Base-by-base conservation (phyloP, 1,140 invertebrate genomes). In the Gonioctena quinquepunctata region DNA sequence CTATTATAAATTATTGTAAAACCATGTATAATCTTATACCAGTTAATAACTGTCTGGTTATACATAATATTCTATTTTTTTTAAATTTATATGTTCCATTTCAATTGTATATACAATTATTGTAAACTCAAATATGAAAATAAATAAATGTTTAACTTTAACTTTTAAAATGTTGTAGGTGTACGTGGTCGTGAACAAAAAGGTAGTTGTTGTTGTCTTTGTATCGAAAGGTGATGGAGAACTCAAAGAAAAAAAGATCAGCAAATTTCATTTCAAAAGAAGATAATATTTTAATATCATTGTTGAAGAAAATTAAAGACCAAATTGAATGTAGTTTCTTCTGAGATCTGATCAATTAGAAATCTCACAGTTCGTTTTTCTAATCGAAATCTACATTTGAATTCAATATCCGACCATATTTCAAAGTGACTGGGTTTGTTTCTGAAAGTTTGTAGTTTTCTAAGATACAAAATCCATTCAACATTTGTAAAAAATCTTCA, bases 231-330 rank as follows among this genome's bases (percentile, higher is more conserved):
- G n/a, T n/a, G n/a, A n/a, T n/a, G n/a, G n/a, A n/a, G n/a, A n/a
- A n/a, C n/a, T n/a, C n/a, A n/a, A n/a, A n/a, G n/a, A 50, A 49
- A 54, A 50, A 50, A 3, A 13, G 64, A 23, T 56, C 64, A 7
- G 25, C 22, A n/a, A 67, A 67, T 48, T 67, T 67, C 23, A 23
- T 22, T 57, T 57, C 19, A 22, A 42, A 67, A 59, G 68, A 69
- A 33, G 68, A 69, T 33, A 7, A 26, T 16, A 22, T 69, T 23
- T 28, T 69, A 16, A 16, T 69, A 27, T 49, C 22, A 3, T 49
- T 52, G 52, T 22, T 69, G n/a, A 5, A 28, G 27, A 69, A 64
- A 65, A 52, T 49, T 22, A 64, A 65, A 16, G 28, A 23, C 54
- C 22, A 50, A 21, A 62, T 64, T 50, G 48, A 69, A 63, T 62